phyloP scores from a whole-genome alignment of 2,113 vertebrate genomes.

The Odobenus rosmarus region DNA sequence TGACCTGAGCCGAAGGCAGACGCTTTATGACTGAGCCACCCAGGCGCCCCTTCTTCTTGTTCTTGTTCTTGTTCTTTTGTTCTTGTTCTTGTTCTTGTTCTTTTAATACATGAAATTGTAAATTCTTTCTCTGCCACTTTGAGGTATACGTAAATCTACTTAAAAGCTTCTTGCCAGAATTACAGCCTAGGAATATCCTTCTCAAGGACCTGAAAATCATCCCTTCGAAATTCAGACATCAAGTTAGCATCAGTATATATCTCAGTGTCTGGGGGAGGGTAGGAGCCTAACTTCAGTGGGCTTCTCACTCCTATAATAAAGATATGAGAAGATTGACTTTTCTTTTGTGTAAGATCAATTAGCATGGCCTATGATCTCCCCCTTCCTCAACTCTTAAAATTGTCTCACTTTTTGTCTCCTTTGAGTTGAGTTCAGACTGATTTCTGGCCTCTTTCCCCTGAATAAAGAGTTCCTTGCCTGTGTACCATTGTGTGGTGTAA shows the following conservation, averaged over 20 bases:
- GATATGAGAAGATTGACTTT: background rate
- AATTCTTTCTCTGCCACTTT: background rate
- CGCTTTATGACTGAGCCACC: too few relatives aligned
- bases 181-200: background rate
- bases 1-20: too few relatives aligned
- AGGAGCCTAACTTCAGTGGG: background rate
- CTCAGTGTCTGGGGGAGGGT: too few relatives aligned
- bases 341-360: background rate
- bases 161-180: background rate
- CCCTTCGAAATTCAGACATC: background rate
- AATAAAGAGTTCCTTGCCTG: background rate
- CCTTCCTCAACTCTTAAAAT: background rate
- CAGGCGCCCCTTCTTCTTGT: too few relatives aligned
- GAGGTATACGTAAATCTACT: background rate
- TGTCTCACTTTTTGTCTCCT: fast-evolving
- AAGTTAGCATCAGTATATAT: background rate
- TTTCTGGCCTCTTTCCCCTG: background rate
- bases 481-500: background rate
- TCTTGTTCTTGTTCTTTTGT: too few relatives aligned
- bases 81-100: too few relatives aligned
- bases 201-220: background rate
- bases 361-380: fast-evolving
- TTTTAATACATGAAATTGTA: background rate
- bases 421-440: background rate
- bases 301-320: background rate